phyloP scores from a whole-genome alignment of 2,113 vertebrate genomes.

The Agapornis roseicollis region DNA sequence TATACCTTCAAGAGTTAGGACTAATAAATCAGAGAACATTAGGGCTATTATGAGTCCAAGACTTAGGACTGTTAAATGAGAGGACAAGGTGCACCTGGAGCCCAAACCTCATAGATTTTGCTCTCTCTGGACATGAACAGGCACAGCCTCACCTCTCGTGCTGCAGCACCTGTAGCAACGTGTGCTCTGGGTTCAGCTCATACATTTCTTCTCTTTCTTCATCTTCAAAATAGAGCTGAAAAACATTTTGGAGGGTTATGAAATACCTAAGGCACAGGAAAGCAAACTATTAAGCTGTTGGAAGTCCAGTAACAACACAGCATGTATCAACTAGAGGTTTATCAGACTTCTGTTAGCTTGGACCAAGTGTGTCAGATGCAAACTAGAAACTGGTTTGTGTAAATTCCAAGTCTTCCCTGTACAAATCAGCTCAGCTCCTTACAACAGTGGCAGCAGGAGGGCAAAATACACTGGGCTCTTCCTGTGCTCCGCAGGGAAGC shows the following conservation, averaged over 20 bases:
- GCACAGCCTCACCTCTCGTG: constrained; percentile 81
- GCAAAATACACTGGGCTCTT: neutral
- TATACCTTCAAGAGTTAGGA: neutral
- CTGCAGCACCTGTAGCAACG: constrained; percentile 81
- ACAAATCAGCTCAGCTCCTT: neutral
- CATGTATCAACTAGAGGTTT: neutral
- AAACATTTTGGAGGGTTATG: neutral
- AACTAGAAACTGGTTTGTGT: neutral
- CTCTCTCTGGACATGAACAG: neutral
- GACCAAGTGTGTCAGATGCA: rapidly evolving
- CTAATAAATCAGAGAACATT: neutral
- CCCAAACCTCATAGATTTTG: neutral
- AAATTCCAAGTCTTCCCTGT: neutral
- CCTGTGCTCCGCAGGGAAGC: neutral
- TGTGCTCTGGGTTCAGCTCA: constrained; percentile 69
- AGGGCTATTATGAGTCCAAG: neutral
- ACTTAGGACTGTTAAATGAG: neutral
- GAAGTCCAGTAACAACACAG: neutral
- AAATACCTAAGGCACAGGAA: neutral
- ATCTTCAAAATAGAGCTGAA: constrained; percentile 91
- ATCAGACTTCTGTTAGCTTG: neutral
- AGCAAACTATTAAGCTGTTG: neutral
- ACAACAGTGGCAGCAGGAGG: neutral
- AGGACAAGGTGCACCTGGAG: neutral
- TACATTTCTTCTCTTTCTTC: constrained; percentile 77